Conservation (phyloP, 2,797 vertebrate species). For the Propithecus perrieri region DNA sequence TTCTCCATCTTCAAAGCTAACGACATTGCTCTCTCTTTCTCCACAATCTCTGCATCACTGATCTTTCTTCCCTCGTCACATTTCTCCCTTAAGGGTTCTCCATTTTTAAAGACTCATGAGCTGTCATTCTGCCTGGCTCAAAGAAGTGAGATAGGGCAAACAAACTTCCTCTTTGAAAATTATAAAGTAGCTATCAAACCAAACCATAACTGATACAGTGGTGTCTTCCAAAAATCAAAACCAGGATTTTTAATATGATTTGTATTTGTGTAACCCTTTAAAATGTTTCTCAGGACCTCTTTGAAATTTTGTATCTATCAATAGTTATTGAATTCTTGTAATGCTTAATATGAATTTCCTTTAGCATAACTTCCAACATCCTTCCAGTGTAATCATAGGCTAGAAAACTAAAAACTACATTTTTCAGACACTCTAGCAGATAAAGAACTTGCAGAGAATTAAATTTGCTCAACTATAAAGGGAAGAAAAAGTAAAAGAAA, state of each 20-base stretch:
- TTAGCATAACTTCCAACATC: not conserved
- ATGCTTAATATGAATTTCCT: not conserved
- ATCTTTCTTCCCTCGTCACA: no score
- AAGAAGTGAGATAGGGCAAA: not conserved
- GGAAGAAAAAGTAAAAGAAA: not conserved
- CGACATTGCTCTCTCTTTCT: no score
- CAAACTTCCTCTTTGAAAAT: not conserved
- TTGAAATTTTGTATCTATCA: not conserved
- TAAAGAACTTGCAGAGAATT: not conserved
- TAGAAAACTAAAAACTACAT: not conserved
- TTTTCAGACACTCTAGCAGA: not conserved
- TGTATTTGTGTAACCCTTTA: not conserved
- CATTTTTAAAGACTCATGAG: not conserved
- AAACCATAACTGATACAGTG: not conserved
- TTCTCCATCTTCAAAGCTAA: no score
- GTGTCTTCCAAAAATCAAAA: not conserved
- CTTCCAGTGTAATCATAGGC: not conserved
- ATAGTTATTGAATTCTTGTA: not conserved
- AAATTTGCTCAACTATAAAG: not conserved
- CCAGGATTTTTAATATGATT: not conserved
- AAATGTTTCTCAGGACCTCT: not conserved
- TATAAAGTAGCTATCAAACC: not conserved
- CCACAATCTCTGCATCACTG: no score
- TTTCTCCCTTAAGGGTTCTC: no score
- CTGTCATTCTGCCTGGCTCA: not conserved